Percentiles rank a stretch among this genome's conserved stretches.
Conservation (phyloP, 2,888 invertebrate genomes). For the Cinara cedri region DNA sequence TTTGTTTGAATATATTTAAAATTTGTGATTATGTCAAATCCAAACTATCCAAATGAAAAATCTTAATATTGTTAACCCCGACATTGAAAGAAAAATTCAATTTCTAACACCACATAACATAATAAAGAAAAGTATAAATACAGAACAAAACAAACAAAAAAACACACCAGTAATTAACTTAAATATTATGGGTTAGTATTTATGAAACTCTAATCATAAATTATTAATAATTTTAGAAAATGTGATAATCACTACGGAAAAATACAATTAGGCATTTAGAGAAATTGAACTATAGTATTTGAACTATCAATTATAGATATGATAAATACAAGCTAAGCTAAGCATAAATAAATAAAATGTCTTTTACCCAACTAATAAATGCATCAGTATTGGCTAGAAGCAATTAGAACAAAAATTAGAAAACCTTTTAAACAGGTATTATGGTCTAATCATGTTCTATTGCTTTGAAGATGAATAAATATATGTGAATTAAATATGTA, state of each 20-base stretch:
- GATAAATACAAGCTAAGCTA: slow-evolving; percentile 15
- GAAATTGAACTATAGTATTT: neutral
- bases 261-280: neutral
- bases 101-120: too few relatives aligned
- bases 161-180: neutral
- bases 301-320: neutral
- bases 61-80: too few relatives aligned
- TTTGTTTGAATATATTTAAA: too few relatives aligned
- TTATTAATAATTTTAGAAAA: too few relatives aligned
- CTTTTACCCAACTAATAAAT: neutral
- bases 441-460: too few relatives aligned
- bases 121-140: too few relatives aligned
- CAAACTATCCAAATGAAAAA: too few relatives aligned
- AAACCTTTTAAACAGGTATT: neutral
- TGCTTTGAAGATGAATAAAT: neutral
- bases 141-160: too few relatives aligned
- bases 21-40: too few relatives aligned
- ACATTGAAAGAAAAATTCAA: too few relatives aligned
- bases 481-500: slow-evolving; percentile 2
- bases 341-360: neutral
- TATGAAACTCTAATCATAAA: neutral
- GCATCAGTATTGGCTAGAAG: neutral
- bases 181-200: neutral
- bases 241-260: neutral
- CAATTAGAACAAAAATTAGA: slow-evolving; percentile 20